Conservation (phyloP, 2,113 vertebrate species). For the Lepus europaeus region DNA sequence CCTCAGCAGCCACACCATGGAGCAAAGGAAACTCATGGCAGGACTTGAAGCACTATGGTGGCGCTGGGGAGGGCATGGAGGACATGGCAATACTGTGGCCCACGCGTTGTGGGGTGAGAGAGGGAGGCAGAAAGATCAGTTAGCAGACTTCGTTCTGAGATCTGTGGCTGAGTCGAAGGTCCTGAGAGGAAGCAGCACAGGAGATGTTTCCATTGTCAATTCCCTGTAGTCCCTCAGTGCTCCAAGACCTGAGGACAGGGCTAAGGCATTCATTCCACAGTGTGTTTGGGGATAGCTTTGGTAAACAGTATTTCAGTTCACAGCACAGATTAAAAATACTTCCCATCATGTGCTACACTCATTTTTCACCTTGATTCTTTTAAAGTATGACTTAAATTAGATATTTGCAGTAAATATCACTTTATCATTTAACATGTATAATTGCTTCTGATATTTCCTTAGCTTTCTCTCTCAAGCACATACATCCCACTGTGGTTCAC, state of each 20-base stretch:
- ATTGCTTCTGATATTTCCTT: not conserved
- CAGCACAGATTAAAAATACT: not conserved
- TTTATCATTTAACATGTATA: not conserved
- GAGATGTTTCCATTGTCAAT: not conserved
- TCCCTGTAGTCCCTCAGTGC: not conserved
- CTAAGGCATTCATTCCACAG: conserved; percentile 53
- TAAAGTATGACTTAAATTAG: not conserved
- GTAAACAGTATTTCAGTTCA: conserved; percentile 68
- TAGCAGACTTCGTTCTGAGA: not conserved
- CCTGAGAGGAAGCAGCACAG: not conserved
- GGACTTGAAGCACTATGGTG: not conserved
- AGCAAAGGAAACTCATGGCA: not conserved
- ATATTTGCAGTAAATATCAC: not conserved
- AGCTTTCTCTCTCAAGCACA: not conserved
- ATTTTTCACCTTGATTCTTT: not conserved
- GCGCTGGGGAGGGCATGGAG: not conserved
- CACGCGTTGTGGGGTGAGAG: not conserved
- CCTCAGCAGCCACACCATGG: too few relatives aligned
- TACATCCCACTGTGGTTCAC: not conserved
- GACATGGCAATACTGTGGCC: not conserved
- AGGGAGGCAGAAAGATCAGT: not conserved
- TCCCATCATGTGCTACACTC: not conserved
- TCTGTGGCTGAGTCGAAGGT: not conserved
- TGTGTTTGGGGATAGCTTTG: conserved; percentile 46
- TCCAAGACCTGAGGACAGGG: not conserved